phyloP scores from a whole-genome alignment of 2,113 vertebrate genomes.

The Apeltes quadracus region DNA sequence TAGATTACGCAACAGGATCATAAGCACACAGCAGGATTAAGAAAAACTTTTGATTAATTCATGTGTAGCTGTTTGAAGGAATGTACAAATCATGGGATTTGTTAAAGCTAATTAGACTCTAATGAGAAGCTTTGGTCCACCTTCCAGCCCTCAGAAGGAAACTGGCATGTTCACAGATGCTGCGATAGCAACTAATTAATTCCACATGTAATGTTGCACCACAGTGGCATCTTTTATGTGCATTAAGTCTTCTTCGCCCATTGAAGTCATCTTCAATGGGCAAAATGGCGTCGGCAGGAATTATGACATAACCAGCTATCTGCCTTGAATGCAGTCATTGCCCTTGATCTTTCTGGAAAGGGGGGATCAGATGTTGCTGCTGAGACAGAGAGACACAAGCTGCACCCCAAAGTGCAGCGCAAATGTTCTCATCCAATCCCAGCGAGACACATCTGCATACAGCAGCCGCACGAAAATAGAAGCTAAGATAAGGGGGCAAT shows the following conservation, averaged over 20 bases:
- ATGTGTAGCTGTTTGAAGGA: constrained; percentile 19
- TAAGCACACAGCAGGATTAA: constrained; percentile 18
- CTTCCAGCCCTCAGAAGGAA: constrained; percentile 16
- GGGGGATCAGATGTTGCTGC: constrained; percentile 9
- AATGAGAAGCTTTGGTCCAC: constrained; percentile 40
- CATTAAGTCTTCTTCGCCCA: too few species aligned
- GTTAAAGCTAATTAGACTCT: constrained; percentile 42
- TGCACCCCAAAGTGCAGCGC: constrained; percentile 17
- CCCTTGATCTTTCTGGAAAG: constrained; percentile 5
- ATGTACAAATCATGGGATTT: constrained; percentile 12
- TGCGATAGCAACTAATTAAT: constrained; percentile 20
- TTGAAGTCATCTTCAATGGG: neutral
- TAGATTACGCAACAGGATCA: neutral
- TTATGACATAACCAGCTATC: neutral
- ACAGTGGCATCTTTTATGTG: neutral
- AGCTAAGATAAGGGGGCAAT: neutral
- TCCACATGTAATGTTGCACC: neutral
- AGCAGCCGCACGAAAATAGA: constrained; percentile 22
- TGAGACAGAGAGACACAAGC: neutral
- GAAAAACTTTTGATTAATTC: constrained; percentile 28
- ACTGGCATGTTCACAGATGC: constrained; percentile 28
- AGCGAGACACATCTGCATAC: constrained; percentile 13
- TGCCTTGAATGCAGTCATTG: constrained; percentile 1
- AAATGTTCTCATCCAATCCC: constrained; percentile 18
- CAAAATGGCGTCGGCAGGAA: neutral